phyloP scores from a whole-genome alignment of 2,113 vertebrate species.

The Epinephelus lanceolatus region DNA sequence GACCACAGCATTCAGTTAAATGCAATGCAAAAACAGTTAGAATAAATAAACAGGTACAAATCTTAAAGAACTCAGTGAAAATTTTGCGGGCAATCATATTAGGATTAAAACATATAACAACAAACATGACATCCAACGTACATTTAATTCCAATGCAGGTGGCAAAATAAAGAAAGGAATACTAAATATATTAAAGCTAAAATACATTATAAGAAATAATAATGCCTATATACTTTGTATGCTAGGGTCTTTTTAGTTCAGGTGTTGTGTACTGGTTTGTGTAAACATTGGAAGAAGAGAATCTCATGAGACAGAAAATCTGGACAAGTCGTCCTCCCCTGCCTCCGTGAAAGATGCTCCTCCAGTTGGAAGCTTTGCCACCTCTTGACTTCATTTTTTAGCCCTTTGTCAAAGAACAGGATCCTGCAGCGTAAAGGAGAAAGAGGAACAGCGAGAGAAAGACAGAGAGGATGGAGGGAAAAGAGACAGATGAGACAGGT shows the following conservation, averaged over 20 bases:
- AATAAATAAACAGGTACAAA: too few relatives aligned
- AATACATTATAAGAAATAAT: too few relatives aligned
- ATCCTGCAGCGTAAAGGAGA: constrained; percentile 61
- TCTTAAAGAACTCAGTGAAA: too few relatives aligned
- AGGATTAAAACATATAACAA: too few relatives aligned
- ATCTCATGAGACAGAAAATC: background rate
- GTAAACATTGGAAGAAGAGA: background rate
- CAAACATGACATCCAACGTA: too few relatives aligned
- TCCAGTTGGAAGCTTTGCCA: constrained; percentile 53
- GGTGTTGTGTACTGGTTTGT: background rate
- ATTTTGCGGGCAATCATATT: too few relatives aligned
- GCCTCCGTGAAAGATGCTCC: constrained; percentile 63
- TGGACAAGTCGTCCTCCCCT: constrained; percentile 35
- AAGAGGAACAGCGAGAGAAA: constrained; percentile 36
- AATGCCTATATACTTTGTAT: background rate
- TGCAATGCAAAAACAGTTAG: too few relatives aligned
- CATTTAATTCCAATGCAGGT: too few relatives aligned
- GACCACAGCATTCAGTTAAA: too few relatives aligned
- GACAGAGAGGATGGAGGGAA: background rate
- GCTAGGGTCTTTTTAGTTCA: background rate
- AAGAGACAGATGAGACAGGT: constrained; percentile 65
- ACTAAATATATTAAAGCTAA: too few relatives aligned
- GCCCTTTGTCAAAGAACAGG: constrained; percentile 68
- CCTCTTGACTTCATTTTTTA: constrained; percentile 78
- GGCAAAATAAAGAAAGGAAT: too few relatives aligned